Conservation (phyloP, 2,888 invertebrate species). For the Sminthurinus aureus region DNA sequence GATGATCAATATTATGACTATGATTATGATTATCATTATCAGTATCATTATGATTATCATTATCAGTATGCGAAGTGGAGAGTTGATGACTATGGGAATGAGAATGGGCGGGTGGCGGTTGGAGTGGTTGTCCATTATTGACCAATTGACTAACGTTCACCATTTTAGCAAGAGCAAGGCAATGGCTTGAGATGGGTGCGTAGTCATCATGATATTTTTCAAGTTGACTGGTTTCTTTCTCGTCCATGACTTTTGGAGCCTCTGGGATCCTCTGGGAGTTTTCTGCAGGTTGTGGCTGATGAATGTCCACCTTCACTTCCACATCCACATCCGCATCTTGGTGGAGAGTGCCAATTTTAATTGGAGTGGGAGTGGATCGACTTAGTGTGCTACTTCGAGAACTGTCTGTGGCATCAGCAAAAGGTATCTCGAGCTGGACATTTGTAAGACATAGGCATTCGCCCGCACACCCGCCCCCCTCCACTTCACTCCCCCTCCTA, state of each 20-base stretch:
- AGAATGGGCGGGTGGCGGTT: background rate
- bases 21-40: too few relatives aligned
- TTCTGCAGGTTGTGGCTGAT: background rate
- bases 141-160: background rate
- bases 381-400: constrained; percentile 34
- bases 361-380: constrained; percentile 28
- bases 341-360: constrained; percentile 2
- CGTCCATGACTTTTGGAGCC: background rate
- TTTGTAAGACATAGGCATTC: constrained; percentile 26
- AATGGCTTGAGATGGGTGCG: constrained; percentile 27
- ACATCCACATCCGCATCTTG: too few relatives aligned
- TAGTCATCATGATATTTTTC: constrained; percentile 2
- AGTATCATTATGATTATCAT: too few relatives aligned
- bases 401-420: constrained; percentile 38
- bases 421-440: constrained; percentile 39
- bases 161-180: constrained; percentile 33
- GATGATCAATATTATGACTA: too few relatives aligned
- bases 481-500: background rate
- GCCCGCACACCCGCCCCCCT: background rate
- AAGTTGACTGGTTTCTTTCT: background rate
- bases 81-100: too few relatives aligned
- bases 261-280: background rate
- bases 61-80: too few relatives aligned
- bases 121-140: background rate
- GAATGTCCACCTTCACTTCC: too few relatives aligned